Evolutionary conservation across 2,797 vertebrate genomes (phyloP).

Genomic region (Apogon hyalosoma): DNA sequence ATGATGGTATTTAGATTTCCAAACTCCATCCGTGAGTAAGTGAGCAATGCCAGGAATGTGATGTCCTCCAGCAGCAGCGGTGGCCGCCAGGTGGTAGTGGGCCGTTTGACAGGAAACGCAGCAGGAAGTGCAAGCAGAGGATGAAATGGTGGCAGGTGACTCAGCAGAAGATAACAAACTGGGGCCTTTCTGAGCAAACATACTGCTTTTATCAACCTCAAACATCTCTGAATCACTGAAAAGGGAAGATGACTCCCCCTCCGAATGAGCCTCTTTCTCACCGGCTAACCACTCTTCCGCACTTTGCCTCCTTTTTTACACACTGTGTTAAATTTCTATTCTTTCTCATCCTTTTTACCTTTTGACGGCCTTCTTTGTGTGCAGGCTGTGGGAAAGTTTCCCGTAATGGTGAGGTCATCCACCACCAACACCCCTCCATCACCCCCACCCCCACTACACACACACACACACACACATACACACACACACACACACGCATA

Average conservation of each 20-base stretch:
- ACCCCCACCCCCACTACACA: constrained; percentile 9
- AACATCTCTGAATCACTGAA: constrained; percentile 45
- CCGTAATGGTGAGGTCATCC: constrained; percentile 86
- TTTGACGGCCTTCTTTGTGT: constrained; percentile 87
- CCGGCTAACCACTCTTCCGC: constrained; percentile 35
- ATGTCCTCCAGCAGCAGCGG: constrained; percentile 13
- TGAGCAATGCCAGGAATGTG: constrained; percentile 35
- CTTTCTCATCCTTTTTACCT: constrained; percentile 84
- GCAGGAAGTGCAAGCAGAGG: constrained; percentile 19
- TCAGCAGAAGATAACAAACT: constrained; percentile 10
- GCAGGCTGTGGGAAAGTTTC: constrained; percentile 87
- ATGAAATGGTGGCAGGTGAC: constrained; percentile 31
- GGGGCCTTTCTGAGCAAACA: constrained; percentile 4
- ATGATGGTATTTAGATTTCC: constrained; percentile 7
- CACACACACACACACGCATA: constrained; percentile 33
- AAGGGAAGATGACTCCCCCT: constrained; percentile 57
- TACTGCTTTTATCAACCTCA: constrained; percentile 34
- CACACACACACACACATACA: constrained; percentile 24
- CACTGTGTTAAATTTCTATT: constrained; percentile 84
- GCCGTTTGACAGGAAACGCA: constrained; percentile 13
- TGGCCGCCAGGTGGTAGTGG: constrained; percentile 19
- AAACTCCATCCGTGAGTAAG: constrained; percentile 18
- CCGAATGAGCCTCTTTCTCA: constrained; percentile 43
- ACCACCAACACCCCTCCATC: constrained; percentile 51
- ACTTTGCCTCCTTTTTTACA: constrained; percentile 72